Evolutionary conservation across 2,888 invertebrate species (phyloP), one percentile per base, ranked within the genome.

Genomic region (Pristionchus japonicus): DNA sequence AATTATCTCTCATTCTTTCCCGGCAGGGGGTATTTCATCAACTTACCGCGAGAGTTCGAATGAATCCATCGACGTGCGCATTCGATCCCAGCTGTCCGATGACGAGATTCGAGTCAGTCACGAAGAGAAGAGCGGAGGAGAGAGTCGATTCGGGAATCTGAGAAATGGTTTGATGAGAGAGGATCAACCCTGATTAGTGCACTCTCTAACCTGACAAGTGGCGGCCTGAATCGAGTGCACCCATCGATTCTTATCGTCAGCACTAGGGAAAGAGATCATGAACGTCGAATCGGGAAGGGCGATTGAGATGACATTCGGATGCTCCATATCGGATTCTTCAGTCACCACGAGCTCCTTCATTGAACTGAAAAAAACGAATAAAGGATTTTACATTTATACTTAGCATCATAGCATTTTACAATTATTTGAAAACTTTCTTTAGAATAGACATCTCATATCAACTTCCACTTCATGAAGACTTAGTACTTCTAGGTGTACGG

Each of bases 51-150:
- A 93, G 89, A 2, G 91, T 88, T n/a, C 93, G 90, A 83, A 93
- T 90, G 83, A 93, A 93, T 40, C 93, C 93, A 77, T 93, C 93
- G 20, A 87, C 87, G 34, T 80, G 80, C 17, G 77, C 77, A 15
- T 87, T 87, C 37, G 77, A 77, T 40, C 87, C 87, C 77, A 87
- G n/a, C 43, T 87, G 77, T 11, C 77, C 87, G 23, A 77, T 23
- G 40, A 87, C 47, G 31, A 87, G 37, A 61, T 87, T 34, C 20
- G 87, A 80, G 34, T 87, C 87, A 15, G 87, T 87, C n/a, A 87
- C 57, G 80, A 87, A 80, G 43, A 80, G 20, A 40, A 87, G 31
- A 20, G 87, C 77, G 20, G 87, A 87, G n/a, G 87, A 87, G 57
- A 87, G 13, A 15, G 87, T 61, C 40, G 77, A 52, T 34, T 87